Base-by-base conservation (phyloP, 2,888 invertebrate species). In the Drosophila trichaetosa region DNA sequence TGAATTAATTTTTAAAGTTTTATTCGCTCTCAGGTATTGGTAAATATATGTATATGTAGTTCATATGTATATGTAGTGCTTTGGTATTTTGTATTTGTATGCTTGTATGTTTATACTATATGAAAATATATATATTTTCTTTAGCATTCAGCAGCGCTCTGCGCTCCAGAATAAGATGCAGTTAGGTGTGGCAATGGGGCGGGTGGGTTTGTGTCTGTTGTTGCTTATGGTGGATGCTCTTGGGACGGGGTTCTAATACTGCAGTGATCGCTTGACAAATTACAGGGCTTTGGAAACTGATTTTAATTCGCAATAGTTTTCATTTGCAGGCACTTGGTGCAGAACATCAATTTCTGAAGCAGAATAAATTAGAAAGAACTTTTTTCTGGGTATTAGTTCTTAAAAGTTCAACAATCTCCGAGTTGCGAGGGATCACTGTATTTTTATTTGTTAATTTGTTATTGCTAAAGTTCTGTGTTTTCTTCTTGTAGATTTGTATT, bases 121-220 rank as follows among this genome's bases (percentile, higher is more conserved):
- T 76, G 73, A 76, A 76, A 77, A 77, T 69, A 77, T 73, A 75
- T 64, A 24, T 54, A 38, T 38, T 27, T 38, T 21, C 27, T 6
- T 54, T 71, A 6, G 54, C 51, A 33, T 49, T 66, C 36, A 29
- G 16, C 24, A 52, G 31, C 63, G 42, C 48, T 61, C 46, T 27
- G 58, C 70, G 64, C 70, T 51, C 33, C 33, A 53, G 66, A 53
- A 21, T 21, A 52, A 46, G 54, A 27, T 62, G 21, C 31, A 21
- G 64, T 36, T 34, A 34, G 16, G 18, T 48, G 11, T 10, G 40
- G 33, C n/a, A 27, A 34, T 31, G 42, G 36, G 38, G 48, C n/a
- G 13, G 29, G 48, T 51, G n/a, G 48, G 18, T 27, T 13, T 27
- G 16, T 24, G 18, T 11, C 34, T 40, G 24, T 27, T 24, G 38